These are phyloP conservation scores for Melangyna quadrimaculata DNA, from an alignment of 2,888 invertebrate species.

Conservation along the genomic window DNA sequence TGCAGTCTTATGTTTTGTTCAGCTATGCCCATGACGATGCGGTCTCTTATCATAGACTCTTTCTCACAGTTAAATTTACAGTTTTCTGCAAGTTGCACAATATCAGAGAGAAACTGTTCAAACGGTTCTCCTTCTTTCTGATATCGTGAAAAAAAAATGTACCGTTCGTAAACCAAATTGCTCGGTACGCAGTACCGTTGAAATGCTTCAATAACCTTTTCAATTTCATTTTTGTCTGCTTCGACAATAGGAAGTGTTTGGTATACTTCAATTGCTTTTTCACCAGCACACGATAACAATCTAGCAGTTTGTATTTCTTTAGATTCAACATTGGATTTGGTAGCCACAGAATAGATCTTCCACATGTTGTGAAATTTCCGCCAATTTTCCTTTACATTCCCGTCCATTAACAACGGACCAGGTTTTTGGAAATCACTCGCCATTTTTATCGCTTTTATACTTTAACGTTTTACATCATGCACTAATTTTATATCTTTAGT, in stretches of 20 bases:
- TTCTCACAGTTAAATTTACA: conserved; percentile 14
- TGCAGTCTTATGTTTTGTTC: conserved; percentile 24
- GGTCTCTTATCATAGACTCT: conserved; percentile 15
- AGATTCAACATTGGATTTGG: neutral
- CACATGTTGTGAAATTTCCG: neutral
- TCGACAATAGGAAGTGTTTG: neutral
- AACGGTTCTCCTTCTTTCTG: conserved; percentile 23
- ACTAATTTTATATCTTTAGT: neutral
- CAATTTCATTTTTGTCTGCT: neutral
- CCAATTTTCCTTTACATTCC: neutral
- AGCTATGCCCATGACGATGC: conserved; percentile 17
- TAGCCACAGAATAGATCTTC: neutral
- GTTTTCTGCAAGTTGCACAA: neutral
- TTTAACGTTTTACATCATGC: neutral
- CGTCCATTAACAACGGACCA: neutral
- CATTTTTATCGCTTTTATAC: neutral
- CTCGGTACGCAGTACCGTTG: neutral
- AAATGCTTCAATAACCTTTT: neutral
- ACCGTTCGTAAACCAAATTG: neutral
- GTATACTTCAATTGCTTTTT: neutral
- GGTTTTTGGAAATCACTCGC: neutral
- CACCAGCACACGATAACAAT: neutral
- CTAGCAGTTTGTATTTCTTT: neutral
- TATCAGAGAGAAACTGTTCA: conserved; percentile 17
- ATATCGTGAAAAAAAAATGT: neutral